phyloP scores from a whole-genome alignment of 2,888 invertebrate species.

The Tenthredo scrophulariae region DNA sequence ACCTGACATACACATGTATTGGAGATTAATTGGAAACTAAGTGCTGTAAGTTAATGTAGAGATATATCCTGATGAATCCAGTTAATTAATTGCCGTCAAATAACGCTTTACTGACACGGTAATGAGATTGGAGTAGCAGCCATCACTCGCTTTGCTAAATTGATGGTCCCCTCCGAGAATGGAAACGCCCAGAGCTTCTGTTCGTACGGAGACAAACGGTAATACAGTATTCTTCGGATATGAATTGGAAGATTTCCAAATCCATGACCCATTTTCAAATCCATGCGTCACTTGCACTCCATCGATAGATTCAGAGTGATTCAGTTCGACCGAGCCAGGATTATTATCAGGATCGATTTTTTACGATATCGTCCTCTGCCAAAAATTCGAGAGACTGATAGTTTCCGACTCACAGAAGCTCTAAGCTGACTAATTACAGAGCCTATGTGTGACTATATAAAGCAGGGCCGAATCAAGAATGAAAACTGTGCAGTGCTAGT shows the following conservation, averaged over 20 bases:
- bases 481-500: no score
- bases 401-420: no score
- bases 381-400: no score
- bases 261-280: conserved; percentile 50
- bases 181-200: conserved; percentile 61
- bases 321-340: neutral
- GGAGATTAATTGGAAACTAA: neutral
- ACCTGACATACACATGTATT: neutral
- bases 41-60: neutral
- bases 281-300: neutral
- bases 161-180: conserved; percentile 59
- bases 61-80: neutral
- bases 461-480: no score
- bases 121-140: conserved; percentile 23
- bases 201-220: conserved; percentile 58
- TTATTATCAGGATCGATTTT: no score
- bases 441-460: no score
- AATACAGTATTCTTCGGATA: conserved; percentile 62
- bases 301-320: conserved; percentile 4
- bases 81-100: neutral
- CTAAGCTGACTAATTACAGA: no score
- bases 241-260: conserved; percentile 65
- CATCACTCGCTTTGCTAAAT: conserved; percentile 53
- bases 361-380: no score
- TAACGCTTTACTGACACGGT: conserved; percentile 58